Conservation (phyloP, 2,888 invertebrate genomes). For the Tinea pellionella region DNA sequence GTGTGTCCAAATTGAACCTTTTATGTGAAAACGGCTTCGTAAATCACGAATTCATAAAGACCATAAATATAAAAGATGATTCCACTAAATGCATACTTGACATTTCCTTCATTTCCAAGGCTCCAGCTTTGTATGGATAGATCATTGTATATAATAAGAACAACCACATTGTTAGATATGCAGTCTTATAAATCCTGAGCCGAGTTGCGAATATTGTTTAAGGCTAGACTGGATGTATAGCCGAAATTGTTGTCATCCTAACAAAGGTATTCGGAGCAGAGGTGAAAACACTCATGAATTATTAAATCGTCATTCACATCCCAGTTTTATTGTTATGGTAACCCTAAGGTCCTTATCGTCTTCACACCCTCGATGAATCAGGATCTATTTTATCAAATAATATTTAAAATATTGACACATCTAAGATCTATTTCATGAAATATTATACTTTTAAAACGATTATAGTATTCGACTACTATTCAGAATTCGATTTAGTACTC, state of each 20-base stretch:
- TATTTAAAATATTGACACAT: neutral
- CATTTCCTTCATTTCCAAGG: neutral
- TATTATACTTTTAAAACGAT: too few species aligned
- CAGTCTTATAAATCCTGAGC: neutral
- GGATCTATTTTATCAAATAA: neutral
- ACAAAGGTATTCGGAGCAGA: slow-evolving; percentile 25
- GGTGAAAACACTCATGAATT: slow-evolving; percentile 53
- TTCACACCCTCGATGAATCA: slow-evolving; percentile 3
- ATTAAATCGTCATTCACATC: slow-evolving; percentile 32
- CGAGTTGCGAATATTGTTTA: neutral
- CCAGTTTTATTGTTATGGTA: slow-evolving; percentile 11
- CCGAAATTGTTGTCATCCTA: neutral
- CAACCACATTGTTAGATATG: neutral
- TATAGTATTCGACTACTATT: too few species aligned
- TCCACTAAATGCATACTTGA: neutral
- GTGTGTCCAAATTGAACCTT: neutral
- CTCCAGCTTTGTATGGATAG: neutral
- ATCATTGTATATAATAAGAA: neutral
- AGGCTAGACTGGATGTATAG: neutral
- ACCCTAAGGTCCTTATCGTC: slow-evolving; percentile 4
- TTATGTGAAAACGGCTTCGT: too few species aligned
- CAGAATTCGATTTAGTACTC: too few species aligned
- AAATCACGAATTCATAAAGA: neutral
- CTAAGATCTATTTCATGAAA: neutral
- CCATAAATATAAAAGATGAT: neutral